A percentile compares a stretch with the other conserved stretches of the same genome.
Conservation (phyloP, 1,140 invertebrate species). For the Drosophila nigromelanica region DNA sequence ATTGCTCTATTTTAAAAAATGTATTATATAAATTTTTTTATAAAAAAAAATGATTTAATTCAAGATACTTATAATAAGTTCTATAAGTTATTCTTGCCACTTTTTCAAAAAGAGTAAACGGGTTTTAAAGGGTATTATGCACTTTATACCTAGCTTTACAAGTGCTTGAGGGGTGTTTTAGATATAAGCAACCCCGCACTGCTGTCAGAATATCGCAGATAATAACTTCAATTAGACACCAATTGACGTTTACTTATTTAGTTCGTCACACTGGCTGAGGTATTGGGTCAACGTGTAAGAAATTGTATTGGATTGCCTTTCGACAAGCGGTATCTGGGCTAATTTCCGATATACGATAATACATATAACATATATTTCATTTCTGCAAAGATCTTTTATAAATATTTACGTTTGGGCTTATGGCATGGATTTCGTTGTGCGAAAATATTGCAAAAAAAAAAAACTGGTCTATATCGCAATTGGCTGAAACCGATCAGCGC, state of each 20-base stretch:
- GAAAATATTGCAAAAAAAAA: not conserved
- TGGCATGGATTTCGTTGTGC: slow-evolving; percentile 11
- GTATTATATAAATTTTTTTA: too few relatives aligned
- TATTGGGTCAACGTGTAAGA: slow-evolving; percentile 8
- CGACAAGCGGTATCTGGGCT: not conserved
- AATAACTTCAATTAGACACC: not conserved
- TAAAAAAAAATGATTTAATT: too few relatives aligned
- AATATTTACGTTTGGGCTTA: not conserved
- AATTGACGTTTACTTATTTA: slow-evolving; percentile 1
- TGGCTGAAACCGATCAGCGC: slow-evolving; percentile 19
- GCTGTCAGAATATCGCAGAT: not conserved
- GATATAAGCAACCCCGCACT: not conserved
- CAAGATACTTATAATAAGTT: too few relatives aligned
- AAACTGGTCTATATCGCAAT: not conserved
- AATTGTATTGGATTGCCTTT: not conserved
- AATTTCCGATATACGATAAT: not conserved
- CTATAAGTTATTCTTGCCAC: too few relatives aligned
- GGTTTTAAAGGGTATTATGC: too few relatives aligned
- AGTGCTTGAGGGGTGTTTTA: not conserved
- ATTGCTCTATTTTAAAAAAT: too few relatives aligned
- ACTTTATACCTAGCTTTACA: too few relatives aligned
- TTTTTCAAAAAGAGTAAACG: too few relatives aligned
- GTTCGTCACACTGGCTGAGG: slow-evolving; percentile 3
- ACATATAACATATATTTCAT: not conserved
- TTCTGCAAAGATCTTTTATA: not conserved